Evolutionary conservation across 2,113 vertebrate genomes (phyloP).

Genomic region (Brachypteracias leptosomus): DNA sequence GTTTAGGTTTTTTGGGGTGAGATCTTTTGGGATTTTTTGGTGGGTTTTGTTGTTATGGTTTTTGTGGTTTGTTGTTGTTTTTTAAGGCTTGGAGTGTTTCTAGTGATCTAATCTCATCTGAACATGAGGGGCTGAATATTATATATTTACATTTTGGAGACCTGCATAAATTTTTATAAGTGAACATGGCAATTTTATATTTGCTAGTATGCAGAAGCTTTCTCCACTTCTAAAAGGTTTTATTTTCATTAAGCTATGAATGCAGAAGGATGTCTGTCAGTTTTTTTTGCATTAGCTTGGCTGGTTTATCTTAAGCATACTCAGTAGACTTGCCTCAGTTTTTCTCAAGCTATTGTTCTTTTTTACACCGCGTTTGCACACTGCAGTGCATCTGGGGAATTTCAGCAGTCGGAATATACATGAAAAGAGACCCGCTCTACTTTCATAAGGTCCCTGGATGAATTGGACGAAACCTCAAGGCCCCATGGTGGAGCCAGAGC

Average conservation of each 20-base stretch:
- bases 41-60: not conserved
- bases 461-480: conserved; percentile 78
- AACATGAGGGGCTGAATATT: not conserved
- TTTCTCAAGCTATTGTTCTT: conserved; percentile 81
- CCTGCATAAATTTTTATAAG: conserved; percentile 10
- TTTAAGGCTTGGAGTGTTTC: not conserved
- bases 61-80: not conserved
- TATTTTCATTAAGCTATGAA: conserved; percentile 55
- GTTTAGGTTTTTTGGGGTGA: not conserved
- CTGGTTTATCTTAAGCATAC: conserved; percentile 57
- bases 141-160: not conserved
- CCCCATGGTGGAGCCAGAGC: conserved; percentile 74
- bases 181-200: not conserved
- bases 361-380: conserved; percentile 72
- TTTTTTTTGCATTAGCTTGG: conserved; percentile 12
- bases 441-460: conserved; percentile 83
- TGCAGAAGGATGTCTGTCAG: not conserved
- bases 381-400: conserved; percentile 77
- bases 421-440: conserved; percentile 83
- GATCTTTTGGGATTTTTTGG: not conserved
- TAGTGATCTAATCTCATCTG: not conserved
- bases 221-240: conserved; percentile 9
- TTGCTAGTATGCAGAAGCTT: not conserved
- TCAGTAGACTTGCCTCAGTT: conserved; percentile 66
- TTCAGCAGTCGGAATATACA: conserved; percentile 81